phyloP scores from a whole-genome alignment of 2,797 vertebrate genomes.

The Trachops cirrhosus region DNA sequence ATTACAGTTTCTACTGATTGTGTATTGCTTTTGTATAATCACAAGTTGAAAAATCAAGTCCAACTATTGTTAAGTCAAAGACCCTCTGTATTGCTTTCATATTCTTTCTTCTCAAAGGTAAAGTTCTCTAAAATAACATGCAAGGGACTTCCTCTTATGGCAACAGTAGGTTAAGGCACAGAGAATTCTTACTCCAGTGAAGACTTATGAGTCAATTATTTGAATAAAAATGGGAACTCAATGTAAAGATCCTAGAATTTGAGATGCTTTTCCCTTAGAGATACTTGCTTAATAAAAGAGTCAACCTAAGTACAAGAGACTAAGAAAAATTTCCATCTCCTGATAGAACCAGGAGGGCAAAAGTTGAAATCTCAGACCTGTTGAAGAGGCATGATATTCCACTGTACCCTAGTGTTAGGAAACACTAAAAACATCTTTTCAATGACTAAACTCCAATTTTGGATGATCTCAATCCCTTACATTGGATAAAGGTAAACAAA shows the following conservation, averaged over 20 bases:
- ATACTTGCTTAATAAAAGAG: not conserved
- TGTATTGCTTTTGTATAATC: not conserved
- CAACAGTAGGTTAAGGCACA: not conserved
- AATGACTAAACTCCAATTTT: not conserved
- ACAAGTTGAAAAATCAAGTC: not conserved
- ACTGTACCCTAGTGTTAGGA: not conserved
- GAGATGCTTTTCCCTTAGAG: not conserved
- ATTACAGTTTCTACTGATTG: not conserved
- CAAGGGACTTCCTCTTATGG: not conserved
- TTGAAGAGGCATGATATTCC: not conserved
- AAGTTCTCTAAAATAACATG: not conserved
- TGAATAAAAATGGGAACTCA: not conserved
- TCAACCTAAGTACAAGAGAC: not conserved
- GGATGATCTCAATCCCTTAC: not conserved
- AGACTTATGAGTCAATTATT: not conserved
- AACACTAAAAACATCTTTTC: not conserved
- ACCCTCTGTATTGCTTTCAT: not conserved
- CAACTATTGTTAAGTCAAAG: too few relatives aligned
- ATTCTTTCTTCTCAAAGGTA: not conserved
- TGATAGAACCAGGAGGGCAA: not conserved
- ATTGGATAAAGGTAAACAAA: not conserved
- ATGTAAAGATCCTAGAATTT: not conserved
- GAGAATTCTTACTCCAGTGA: not conserved
- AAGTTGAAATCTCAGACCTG: not conserved
- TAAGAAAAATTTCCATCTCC: not conserved